These are phyloP conservation scores for Meriones unguiculatus DNA, from an alignment of 2,113 vertebrate species.

Conservation along the genomic window DNA sequence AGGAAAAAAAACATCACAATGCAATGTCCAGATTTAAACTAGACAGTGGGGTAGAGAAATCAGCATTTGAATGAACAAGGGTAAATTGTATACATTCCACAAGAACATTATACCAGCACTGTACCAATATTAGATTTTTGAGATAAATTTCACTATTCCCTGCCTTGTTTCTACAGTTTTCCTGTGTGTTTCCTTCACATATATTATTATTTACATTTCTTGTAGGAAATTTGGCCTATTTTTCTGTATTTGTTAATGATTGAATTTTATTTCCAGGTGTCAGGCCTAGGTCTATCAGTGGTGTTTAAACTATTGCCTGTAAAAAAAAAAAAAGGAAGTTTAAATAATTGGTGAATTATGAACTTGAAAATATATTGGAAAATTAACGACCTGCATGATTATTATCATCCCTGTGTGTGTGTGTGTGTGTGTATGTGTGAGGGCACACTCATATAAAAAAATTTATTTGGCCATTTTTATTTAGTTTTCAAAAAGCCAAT, in stretches of 20 bases:
- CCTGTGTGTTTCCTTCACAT: background rate
- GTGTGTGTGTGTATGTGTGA: too few relatives aligned
- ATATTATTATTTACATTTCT: background rate
- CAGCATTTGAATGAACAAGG: too few relatives aligned
- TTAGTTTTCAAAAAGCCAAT: background rate
- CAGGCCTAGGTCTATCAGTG: background rate
- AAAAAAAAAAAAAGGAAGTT: background rate
- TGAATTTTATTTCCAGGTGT: background rate
- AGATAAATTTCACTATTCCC: background rate
- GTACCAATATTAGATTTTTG: too few relatives aligned
- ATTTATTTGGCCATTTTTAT: background rate
- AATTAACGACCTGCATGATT: background rate
- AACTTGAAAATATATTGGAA: background rate
- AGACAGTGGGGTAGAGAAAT: too few relatives aligned
- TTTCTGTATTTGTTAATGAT: background rate
- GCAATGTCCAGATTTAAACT: too few relatives aligned
- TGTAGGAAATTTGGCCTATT: background rate
- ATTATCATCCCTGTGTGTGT: background rate
- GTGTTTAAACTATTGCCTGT: background rate
- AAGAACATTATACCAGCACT: too few relatives aligned
- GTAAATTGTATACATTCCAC: too few relatives aligned
- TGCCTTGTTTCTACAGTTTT: background rate
- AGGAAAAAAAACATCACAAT: too few relatives aligned
- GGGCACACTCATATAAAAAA: accelerated
- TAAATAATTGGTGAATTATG: background rate